Percentiles rank a stretch among this genome's conserved stretches.
Conservation (phyloP, 2,888 invertebrate genomes). For the Didymodactylos carnosus region DNA sequence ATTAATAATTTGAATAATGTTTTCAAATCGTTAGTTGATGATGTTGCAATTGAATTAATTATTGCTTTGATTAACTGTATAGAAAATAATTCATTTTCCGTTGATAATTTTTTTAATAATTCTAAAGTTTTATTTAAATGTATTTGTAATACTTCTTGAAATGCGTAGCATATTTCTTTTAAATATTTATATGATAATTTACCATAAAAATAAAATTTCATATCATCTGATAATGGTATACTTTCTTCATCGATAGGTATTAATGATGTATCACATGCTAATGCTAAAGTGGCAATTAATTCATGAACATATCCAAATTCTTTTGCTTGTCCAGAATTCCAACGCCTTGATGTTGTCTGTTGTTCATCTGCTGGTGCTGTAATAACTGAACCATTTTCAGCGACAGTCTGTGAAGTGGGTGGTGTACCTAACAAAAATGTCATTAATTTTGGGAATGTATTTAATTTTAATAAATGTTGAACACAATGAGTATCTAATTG, state of each 20-base stretch:
- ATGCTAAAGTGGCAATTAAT: constrained; percentile 32
- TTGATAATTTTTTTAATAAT: background rate
- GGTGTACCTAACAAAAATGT: background rate
- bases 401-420: background rate
- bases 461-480: background rate
- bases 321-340: constrained; percentile 35
- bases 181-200: background rate
- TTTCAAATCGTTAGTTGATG: background rate
- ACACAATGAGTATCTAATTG: background rate
- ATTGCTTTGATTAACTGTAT: background rate
- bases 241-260: constrained; percentile 17
- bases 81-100: background rate
- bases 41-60: background rate
- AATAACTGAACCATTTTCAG: background rate
- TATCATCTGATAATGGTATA: background rate
- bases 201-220: background rate
- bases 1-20: constrained; percentile 21
- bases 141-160: background rate
- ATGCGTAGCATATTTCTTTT: background rate
- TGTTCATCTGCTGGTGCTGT: constrained; percentile 5
- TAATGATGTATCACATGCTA: constrained; percentile 31
- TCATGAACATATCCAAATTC: constrained; percentile 36
- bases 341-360: constrained; percentile 28
- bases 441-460: background rate
- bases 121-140: background rate